phyloP scores from a whole-genome alignment of 2,113 vertebrate genomes.

The Progne subis region DNA sequence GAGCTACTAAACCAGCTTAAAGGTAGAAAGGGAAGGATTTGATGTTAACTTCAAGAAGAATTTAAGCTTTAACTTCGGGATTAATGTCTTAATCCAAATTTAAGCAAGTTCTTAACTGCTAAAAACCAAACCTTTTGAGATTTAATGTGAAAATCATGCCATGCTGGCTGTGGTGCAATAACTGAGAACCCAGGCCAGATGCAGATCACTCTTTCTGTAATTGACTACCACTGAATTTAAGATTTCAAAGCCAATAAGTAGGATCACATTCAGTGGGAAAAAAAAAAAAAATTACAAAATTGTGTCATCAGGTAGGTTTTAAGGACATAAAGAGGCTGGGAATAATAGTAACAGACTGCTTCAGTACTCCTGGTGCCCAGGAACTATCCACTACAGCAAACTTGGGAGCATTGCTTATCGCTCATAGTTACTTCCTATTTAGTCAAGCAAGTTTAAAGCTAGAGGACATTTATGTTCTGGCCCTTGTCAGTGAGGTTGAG shows the following conservation, averaged over 20 bases:
- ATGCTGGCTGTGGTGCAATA: neutral
- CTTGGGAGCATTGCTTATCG: neutral
- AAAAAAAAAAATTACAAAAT: neutral
- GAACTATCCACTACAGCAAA: neutral
- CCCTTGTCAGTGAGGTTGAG: neutral
- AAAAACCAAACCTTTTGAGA: neutral
- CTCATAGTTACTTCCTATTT: neutral
- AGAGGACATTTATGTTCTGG: neutral
- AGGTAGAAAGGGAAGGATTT: neutral
- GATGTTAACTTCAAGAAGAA: neutral
- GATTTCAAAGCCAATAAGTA: neutral
- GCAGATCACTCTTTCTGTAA: neutral
- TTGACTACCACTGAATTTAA: neutral
- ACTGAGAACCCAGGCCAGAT: neutral
- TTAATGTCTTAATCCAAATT: conserved; percentile 9
- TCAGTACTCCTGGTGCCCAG: neutral
- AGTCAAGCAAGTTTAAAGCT: neutral
- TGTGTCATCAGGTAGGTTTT: neutral
- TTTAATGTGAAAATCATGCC: neutral
- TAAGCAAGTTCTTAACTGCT: neutral
- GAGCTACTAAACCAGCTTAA: neutral
- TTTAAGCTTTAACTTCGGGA: neutral
- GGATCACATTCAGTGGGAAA: neutral
- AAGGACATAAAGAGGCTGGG: neutral
- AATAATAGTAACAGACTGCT: neutral